These are phyloP conservation scores for Solenopsis fugax DNA, from an alignment of 1,140 invertebrate genomes.

Conservation along the genomic window DNA sequence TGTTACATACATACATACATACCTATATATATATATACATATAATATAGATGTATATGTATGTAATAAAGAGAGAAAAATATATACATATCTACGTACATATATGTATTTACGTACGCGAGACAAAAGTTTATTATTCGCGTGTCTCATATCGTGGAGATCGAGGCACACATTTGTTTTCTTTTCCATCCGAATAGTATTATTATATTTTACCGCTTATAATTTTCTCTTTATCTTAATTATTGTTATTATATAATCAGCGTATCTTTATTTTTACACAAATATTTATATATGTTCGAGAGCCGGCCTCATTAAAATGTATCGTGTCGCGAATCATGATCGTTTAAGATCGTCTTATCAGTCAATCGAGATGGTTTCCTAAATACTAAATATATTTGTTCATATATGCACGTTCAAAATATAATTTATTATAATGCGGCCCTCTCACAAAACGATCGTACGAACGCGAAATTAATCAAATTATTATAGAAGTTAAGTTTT, in stretches of 20 bases:
- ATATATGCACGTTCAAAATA: background rate
- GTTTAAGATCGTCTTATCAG: background rate
- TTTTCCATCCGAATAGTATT: conserved; percentile 42
- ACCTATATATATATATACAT: conserved; percentile 70
- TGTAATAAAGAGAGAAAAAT: conserved; percentile 52
- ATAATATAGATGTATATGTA: conserved; percentile 48
- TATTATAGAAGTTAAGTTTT: conserved; percentile 32
- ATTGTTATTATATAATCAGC: conserved; percentile 29
- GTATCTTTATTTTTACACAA: conserved; percentile 19
- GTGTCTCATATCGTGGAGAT: conserved; percentile 36
- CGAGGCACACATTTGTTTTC: background rate
- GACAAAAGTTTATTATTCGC: conserved; percentile 41
- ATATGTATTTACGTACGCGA: conserved; percentile 59
- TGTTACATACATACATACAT: conserved; percentile 67
- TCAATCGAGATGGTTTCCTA: background rate
- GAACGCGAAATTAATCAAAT: conserved; percentile 51
- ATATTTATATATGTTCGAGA: conserved; percentile 49
- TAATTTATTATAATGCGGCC: conserved; percentile 48
- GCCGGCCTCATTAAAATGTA: conserved; percentile 31
- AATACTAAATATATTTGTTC: background rate
- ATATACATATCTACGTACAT: conserved; percentile 42
- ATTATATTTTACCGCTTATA: conserved; percentile 30
- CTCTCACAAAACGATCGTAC: background rate
- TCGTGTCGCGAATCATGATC: background rate
- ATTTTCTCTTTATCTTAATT: conserved; percentile 17